These are phyloP conservation scores for Chrysocyon brachyurus DNA, from an alignment of 2,797 vertebrate species.

Conservation along the genomic window DNA sequence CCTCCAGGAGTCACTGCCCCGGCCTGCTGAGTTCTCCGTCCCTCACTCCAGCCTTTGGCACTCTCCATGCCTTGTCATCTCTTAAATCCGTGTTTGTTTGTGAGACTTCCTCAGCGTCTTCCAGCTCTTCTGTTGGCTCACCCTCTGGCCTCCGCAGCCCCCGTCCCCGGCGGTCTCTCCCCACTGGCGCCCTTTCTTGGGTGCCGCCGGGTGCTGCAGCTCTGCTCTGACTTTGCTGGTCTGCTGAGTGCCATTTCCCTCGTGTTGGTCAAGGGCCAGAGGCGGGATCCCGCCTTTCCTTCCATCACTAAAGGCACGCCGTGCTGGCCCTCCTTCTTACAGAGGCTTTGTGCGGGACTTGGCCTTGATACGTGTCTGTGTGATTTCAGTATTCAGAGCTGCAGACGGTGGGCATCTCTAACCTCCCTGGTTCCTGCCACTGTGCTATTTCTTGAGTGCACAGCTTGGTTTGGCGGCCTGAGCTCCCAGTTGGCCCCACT, in stretches of 20 bases:
- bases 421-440: neutral
- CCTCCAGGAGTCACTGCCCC: neutral
- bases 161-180: no score
- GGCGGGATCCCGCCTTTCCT: no score
- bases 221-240: neutral
- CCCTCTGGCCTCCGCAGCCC: neutral
- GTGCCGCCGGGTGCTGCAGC: accelerated
- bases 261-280: neutral
- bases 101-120: accelerated
- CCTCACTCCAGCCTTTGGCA: neutral
- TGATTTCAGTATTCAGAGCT: accelerated
- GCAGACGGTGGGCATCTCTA: neutral
- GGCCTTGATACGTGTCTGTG: accelerated
- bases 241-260: accelerated
- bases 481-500: neutral
- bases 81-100: accelerated
- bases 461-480: accelerated
- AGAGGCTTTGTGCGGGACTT: no score
- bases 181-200: accelerated
- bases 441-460: accelerated
- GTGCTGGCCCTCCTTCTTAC: neutral
- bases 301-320: accelerated
- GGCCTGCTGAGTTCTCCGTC: neutral
- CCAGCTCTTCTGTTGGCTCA: neutral
- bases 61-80: no score